Percentiles rank a stretch among this genome's conserved stretches.
phyloP scores from a whole-genome alignment of 1,140 invertebrate species.

The Helicoverpa armigera region DNA sequence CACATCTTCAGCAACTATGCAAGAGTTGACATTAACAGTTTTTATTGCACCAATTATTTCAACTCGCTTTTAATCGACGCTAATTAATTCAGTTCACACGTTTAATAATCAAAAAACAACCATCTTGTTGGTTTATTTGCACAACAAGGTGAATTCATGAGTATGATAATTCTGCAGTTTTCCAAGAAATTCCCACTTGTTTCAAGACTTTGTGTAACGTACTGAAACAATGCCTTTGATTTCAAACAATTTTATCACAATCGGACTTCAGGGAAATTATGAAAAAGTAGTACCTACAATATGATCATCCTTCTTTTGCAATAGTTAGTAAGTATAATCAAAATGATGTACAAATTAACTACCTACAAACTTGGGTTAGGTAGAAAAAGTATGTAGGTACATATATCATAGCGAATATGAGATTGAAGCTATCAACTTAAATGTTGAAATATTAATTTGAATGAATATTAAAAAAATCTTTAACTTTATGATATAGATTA shows the following conservation, averaged over 20 bases:
- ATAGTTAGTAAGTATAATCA: too few species aligned
- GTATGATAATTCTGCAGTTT: conserved; percentile 7
- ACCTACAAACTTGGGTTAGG: too few species aligned
- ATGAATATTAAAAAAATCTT: too few species aligned
- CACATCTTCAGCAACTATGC: conserved; percentile 13
- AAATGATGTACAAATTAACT: too few species aligned
- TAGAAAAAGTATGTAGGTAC: too few species aligned
- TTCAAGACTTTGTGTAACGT: background rate
- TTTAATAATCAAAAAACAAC: conserved; percentile 44
- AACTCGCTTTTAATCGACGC: conserved; percentile 47
- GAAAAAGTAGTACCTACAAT: background rate
- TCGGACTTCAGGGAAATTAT: background rate
- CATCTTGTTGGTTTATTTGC: conserved; percentile 24
- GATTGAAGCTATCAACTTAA: too few species aligned
- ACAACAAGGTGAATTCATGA: background rate
- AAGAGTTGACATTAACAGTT: conserved; percentile 43
- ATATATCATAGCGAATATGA: too few species aligned
- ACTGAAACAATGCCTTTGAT: conserved; percentile 8
- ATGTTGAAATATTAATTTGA: too few species aligned
- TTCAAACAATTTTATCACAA: background rate
- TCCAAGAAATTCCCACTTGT: conserved; percentile 16
- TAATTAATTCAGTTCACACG: conserved; percentile 60
- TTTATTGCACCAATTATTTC: conserved; percentile 56
- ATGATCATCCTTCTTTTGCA: too few species aligned
- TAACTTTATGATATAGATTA: background rate